Base-by-base conservation (phyloP, 1,140 invertebrate genomes). In the Drosophila rufa region DNA sequence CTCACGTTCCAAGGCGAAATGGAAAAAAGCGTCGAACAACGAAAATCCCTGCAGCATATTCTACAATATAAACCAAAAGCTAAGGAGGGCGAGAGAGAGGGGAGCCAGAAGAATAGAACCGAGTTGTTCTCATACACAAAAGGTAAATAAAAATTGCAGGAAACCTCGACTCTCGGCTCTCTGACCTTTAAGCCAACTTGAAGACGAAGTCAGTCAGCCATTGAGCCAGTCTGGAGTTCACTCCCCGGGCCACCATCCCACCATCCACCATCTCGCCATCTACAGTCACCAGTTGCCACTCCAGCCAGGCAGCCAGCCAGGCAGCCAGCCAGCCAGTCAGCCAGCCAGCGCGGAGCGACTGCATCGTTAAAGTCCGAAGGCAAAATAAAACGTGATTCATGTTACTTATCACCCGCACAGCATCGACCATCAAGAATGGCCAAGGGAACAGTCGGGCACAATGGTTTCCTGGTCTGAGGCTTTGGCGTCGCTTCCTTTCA, bases 321-420 rank as follows among this genome's bases (percentile, higher is more conserved):
- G 38, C 66, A 81, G 42, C 57, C 46, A 51, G 50, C 50, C 11
- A 53, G 50, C 19, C n/a, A 36, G 22, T 1, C 15, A 27, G 33
- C 7, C 33, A 55, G n/a, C 43, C n/a, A n/a, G 15, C 22, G 62
- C 43, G 22, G 66, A 59, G 50, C 45, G 74, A 90, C 73, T 81
- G 78, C 81, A 89, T 89, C 85, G 84, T 89, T 87, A 87, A 87
- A 89, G 84, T 89, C 85, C 84, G 75, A 79, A 84, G 84, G 84
- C 84, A 90, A 90, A 89, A 90, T 85, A 90, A 89, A 89, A 89
- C 84, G 84, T 89, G 84, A 89, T 89, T 89, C 84, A 90, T 89
- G 85, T 89, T 90, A 90, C 84, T 89, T 89, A 89, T 89, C 84
- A 90, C 84, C 84, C 84, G 84, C 84, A 89, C 84, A 89, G 70